A percentile compares a stretch with the other conserved stretches of the same genome.
Evolutionary conservation across 1,140 invertebrate species (phyloP).

Genomic region (Arctopsyche grandis): DNA sequence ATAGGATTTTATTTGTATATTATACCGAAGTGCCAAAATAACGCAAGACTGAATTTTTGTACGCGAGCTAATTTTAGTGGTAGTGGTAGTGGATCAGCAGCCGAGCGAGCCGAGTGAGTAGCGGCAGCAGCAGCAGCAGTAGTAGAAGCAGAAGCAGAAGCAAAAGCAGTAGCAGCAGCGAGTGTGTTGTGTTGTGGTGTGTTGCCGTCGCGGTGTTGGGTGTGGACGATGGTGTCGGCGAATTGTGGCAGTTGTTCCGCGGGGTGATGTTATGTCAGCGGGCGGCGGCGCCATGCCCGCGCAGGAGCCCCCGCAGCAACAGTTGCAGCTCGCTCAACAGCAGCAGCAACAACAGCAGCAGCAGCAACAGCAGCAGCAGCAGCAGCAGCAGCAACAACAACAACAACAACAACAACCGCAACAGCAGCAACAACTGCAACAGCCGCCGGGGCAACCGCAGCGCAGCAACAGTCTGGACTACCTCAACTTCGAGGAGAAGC

Average conservation of each 20-base stretch:
- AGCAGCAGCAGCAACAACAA: slow-evolving; percentile 58
- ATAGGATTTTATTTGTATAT: neutral
- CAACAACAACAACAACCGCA: slow-evolving; percentile 61
- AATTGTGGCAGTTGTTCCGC: slow-evolving; percentile 51
- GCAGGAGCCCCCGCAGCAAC: slow-evolving; percentile 65
- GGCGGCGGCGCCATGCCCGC: slow-evolving; percentile 61
- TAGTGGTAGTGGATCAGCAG: neutral
- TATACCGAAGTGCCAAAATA: slow-evolving; percentile 59
- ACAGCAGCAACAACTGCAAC: slow-evolving; percentile 46
- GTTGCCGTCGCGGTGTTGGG: slow-evolving; percentile 37
- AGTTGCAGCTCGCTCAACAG: slow-evolving; percentile 61
- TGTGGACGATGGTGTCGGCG: slow-evolving; percentile 17
- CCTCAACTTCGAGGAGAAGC: slow-evolving; percentile 90
- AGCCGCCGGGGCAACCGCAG: slow-evolving; percentile 66
- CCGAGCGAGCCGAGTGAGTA: too few species aligned
- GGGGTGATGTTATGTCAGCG: slow-evolving; percentile 54
- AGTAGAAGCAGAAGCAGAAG: too few species aligned
- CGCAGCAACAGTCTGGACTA: slow-evolving; percentile 88
- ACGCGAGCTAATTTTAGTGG: neutral
- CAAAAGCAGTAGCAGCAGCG: too few species aligned
- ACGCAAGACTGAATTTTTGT: neutral
- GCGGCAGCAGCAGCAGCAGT: too few species aligned
- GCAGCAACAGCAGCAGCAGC: slow-evolving; percentile 74
- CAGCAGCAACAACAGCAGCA: slow-evolving; percentile 54
- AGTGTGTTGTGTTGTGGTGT: neutral